Evolutionary conservation across 2,113 vertebrate species (phyloP).

Genomic region (Daboia siamensis): DNA sequence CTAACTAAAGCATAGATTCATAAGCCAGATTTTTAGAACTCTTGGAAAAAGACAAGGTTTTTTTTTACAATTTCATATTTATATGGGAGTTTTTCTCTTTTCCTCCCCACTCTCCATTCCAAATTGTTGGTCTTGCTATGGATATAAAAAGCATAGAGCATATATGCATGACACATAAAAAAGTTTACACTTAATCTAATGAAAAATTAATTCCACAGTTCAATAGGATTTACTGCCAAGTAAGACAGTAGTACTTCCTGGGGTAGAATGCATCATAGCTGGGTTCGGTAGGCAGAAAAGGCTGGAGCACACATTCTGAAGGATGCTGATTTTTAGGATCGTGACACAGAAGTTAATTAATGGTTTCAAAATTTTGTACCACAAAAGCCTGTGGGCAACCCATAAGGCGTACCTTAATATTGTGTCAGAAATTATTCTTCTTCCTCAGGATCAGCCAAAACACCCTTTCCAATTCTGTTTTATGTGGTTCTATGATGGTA

Average conservation of each 20-base stretch:
- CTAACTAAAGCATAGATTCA: slow-evolving; percentile 52
- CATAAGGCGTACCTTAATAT: background rate
- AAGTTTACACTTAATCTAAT: background rate
- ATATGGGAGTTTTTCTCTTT: background rate
- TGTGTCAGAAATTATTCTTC: background rate
- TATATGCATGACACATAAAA: background rate
- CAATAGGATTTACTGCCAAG: background rate
- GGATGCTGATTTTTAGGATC: background rate
- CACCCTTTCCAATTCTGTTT: background rate
- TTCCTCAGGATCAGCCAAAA: background rate
- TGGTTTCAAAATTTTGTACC: background rate
- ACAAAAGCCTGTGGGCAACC: background rate
- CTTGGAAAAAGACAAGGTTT: slow-evolving; percentile 28
- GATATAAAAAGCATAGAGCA: background rate
- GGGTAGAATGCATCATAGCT: background rate
- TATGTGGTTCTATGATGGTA: background rate
- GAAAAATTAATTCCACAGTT: background rate
- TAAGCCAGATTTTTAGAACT: slow-evolving; percentile 27
- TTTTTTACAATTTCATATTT: slow-evolving; percentile 28
- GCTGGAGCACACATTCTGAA: background rate
- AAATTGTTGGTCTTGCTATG: background rate
- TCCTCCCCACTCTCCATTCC: background rate
- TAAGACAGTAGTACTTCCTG: background rate
- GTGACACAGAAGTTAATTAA: background rate
- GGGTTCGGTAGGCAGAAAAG: background rate